Conservation (phyloP, 1,140 invertebrate genomes). For the Lethrus apterus region DNA sequence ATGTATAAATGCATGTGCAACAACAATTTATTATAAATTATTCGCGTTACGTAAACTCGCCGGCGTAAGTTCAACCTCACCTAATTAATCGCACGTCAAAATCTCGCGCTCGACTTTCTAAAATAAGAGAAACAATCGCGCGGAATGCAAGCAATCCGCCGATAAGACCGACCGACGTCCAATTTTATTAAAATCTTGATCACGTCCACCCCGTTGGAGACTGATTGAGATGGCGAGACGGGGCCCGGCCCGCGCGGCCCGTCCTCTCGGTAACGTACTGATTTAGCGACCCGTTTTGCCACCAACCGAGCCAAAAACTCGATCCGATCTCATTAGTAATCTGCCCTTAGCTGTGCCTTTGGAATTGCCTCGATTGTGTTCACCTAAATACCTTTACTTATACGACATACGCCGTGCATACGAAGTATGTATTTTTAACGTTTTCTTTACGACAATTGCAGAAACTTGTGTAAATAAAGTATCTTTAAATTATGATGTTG, state of each 20-base stretch:
- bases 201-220: conserved; percentile 12
- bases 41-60: too few species aligned
- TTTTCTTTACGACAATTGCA: too few species aligned
- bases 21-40: too few species aligned
- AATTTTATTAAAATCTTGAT: conserved; percentile 13
- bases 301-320: conserved; percentile 13
- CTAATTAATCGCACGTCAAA: background rate
- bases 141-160: conserved; percentile 4
- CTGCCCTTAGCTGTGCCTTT: background rate
- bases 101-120: conserved; percentile 5
- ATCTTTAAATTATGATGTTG: too few species aligned
- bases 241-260: background rate
- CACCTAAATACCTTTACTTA: too few species aligned
- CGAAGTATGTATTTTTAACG: too few species aligned
- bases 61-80: too few species aligned
- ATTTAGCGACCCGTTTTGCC: conserved; percentile 16
- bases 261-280: conserved; percentile 8
- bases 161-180: conserved; percentile 8
- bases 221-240: conserved; percentile 15
- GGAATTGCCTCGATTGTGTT: background rate
- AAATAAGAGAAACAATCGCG: conserved; percentile 10
- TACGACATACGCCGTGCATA: too few species aligned
- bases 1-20: too few species aligned
- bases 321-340: conserved; percentile 6
- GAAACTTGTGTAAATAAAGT: too few species aligned